Base-by-base conservation (phyloP, 2,888 invertebrate genomes). In the Melieria crassipennis region DNA sequence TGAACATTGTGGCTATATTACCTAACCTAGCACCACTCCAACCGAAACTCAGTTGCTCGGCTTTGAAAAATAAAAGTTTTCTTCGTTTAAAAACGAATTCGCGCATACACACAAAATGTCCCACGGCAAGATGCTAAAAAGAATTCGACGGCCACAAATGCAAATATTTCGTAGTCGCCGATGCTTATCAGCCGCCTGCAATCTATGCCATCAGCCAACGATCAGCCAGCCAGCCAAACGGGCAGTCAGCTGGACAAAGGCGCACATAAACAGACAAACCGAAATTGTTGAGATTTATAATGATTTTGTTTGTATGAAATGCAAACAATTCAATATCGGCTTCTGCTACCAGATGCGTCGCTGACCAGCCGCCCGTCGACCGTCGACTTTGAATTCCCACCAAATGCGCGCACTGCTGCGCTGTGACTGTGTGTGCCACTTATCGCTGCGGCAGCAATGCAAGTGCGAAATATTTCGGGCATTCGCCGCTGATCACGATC, bases 241-340 rank as follows among this genome's bases (percentile, higher is more conserved):
- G 3, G 30, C 30, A 30, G 11, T 16, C 48, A 61, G 67, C 58
- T 67, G 71, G 58, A 65, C 61, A 70, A 69, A 71, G 69, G 52
- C 58, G 7, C 70, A 10, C 45, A 55, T 46, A 60, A 55, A 58
- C 43, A 57, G 61, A 58, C 69, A 71, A 72, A 67, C 52, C 70
- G 62, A 64, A 76, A 75, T 63, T 68, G 61, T 30, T 65, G 72
- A 76, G 78, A 76, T 76, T 76, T 77, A 77, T 77, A 77, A 76
- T 75, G 77, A 76, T 77, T 77, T 77, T 69, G 71, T 70, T 74
- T 74, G 56, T 65, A 60, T 71, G 69, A 72, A 61, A 74, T 77
- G 75, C 73, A 73, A 75, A 74, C 77, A 76, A 77, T 77, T 76
- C 75, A 73, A 77, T 75, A 75, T 75, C 72, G 65, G 10, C 42